These are phyloP conservation scores for Sebastes matsubarae DNA, from an alignment of 2,797 vertebrate genomes.

Conservation along the genomic window DNA sequence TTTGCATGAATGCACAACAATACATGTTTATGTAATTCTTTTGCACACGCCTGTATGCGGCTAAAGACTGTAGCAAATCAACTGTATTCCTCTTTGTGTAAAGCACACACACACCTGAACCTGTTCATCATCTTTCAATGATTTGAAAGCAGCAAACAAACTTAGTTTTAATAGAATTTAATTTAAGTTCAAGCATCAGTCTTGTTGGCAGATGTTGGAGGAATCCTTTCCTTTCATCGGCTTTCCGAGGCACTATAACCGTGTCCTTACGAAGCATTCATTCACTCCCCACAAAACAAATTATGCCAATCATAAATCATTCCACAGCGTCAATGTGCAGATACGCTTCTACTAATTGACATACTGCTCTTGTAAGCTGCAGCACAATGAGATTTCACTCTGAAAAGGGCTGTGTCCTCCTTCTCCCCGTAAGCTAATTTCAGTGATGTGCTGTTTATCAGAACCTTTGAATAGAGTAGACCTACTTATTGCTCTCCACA, in stretches of 20 bases:
- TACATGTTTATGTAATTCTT: constrained; percentile 6
- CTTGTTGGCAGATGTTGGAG: not conserved
- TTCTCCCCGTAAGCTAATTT: not conserved
- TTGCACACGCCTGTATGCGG: not conserved
- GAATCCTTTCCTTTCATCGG: not conserved
- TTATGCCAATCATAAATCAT: constrained; percentile 7
- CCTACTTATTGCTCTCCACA: constrained; percentile 30
- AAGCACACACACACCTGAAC: not conserved
- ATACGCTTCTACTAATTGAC: not conserved
- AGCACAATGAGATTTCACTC: constrained; percentile 1
- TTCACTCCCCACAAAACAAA: constrained; percentile 1
- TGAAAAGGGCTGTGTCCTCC: not conserved
- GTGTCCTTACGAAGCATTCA: not conserved
- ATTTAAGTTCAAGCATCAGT: not conserved
- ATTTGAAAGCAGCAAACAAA: not conserved
- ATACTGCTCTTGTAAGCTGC: not conserved
- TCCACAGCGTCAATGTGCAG: not conserved
- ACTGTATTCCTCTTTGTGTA: not conserved
- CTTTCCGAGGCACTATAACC: not conserved
- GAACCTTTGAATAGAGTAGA: constrained; percentile 15
- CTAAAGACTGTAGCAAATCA: not conserved
- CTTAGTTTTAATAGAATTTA: not conserved
- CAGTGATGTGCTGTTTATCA: constrained; percentile 30
- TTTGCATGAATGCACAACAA: constrained; percentile 30
- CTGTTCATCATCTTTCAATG: not conserved